These are phyloP conservation scores for Alectura lathami DNA, from an alignment of 2,113 vertebrate genomes.

Conservation along the genomic window DNA sequence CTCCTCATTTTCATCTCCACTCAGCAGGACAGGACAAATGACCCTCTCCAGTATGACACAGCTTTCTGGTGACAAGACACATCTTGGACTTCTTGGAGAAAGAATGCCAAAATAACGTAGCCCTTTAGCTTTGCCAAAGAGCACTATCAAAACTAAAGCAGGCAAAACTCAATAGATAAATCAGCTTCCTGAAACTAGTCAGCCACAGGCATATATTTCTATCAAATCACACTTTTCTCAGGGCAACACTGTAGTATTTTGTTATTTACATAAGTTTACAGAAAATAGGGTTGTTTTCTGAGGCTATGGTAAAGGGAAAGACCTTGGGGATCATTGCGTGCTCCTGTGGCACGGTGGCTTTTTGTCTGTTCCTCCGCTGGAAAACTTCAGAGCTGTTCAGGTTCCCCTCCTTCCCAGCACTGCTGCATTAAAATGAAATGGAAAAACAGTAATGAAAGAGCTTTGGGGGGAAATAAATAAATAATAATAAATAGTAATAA, in stretches of 20 bases:
- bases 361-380: neutral
- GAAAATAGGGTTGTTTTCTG: neutral
- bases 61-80: neutral
- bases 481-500: neutral
- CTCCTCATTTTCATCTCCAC: neutral
- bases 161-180: neutral
- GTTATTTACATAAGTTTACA: neutral
- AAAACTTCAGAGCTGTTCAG: neutral
- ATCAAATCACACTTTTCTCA: neutral
- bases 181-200: neutral
- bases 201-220: neutral
- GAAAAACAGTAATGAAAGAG: neutral
- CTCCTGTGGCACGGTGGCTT: neutral
- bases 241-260: neutral
- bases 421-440: neutral
- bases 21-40: neutral
- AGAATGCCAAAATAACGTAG: neutral
- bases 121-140: neutral
- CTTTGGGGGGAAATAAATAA: neutral
- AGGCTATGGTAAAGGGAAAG: neutral
- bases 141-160: neutral
- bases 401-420: neutral
- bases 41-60: neutral
- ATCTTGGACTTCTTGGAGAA: neutral
- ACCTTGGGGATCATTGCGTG: neutral